A percentile compares a stretch with the other conserved stretches of the same genome.
These are phyloP conservation scores for Dendronephthya gigantea DNA, from an alignment of 64 coral and sea anemone species.

Conservation along the genomic window DNA sequence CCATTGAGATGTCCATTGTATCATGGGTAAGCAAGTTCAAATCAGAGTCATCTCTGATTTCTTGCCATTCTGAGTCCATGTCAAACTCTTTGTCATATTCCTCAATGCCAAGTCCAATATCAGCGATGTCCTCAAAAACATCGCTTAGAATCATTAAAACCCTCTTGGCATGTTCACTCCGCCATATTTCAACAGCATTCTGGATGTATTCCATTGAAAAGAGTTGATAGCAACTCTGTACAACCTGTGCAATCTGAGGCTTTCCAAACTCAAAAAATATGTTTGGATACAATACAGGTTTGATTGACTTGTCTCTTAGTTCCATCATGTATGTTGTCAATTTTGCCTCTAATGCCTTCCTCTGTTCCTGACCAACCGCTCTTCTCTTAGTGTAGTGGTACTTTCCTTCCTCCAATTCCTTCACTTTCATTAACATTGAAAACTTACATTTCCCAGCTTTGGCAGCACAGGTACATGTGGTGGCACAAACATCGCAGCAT, in stretches of 20 bases:
- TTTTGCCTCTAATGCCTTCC: background rate
- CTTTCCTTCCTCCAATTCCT: background rate
- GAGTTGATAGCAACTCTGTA: background rate
- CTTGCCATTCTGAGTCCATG: constrained; percentile 14
- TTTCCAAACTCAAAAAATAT: constrained; percentile 4
- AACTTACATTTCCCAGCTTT: background rate
- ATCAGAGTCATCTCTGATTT: constrained; percentile 21
- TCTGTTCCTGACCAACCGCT: background rate
- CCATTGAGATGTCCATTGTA: background rate
- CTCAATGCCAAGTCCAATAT: background rate
- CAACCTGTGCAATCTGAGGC: background rate
- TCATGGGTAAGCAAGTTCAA: background rate
- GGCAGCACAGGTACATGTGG: background rate
- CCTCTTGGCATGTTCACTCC: constrained; percentile 3
- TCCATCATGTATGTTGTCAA: background rate
- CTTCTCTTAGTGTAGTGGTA: background rate
- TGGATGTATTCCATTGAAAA: constrained; percentile 5
- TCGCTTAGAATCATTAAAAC: background rate
- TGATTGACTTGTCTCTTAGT: constrained; percentile 1
- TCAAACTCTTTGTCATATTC: background rate
- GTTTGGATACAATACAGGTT: background rate
- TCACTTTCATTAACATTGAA: background rate
- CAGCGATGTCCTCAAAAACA: background rate
- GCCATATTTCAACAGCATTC: constrained; percentile 47
- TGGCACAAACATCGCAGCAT: constrained; percentile 13